Conservation (phyloP, 2,797 vertebrate genomes). For the Dendrocincla tyrannina region DNA sequence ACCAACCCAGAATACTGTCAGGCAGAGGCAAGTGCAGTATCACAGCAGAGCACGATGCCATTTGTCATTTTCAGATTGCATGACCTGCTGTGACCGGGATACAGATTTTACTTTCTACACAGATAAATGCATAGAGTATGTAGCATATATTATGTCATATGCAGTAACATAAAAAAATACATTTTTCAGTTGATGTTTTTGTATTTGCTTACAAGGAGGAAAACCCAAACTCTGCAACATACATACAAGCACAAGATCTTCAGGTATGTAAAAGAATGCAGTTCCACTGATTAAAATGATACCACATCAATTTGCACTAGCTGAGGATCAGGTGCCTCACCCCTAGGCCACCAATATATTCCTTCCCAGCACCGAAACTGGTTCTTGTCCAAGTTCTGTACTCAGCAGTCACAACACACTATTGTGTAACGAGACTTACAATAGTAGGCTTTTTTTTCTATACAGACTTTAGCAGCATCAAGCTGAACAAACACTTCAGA, state of each 20-base stretch:
- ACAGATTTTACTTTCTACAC: neutral
- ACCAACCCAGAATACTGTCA: conserved; percentile 21
- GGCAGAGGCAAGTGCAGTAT: neutral
- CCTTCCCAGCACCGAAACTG: neutral
- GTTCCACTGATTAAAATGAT: neutral
- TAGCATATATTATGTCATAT: neutral
- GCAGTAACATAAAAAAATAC: neutral
- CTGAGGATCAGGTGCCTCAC: neutral
- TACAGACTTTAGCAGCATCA: neutral
- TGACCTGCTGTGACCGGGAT: neutral
- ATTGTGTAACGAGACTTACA: neutral
- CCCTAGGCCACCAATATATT: neutral
- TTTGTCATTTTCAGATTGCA: neutral
- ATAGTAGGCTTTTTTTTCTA: neutral
- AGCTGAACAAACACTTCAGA: conserved; percentile 29
- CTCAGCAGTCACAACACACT: neutral
- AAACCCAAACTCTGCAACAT: neutral
- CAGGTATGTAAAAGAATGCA: neutral
- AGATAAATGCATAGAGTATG: conserved; percentile 9
- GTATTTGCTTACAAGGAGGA: neutral
- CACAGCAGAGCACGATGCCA: neutral
- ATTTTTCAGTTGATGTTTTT: conserved; percentile 9
- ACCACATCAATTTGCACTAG: neutral
- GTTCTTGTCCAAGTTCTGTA: neutral
- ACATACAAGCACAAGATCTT: conserved; percentile 4